These are phyloP conservation scores for Eugnorisma glareosa DNA, from an alignment of 2,888 invertebrate species.

Conservation along the genomic window DNA sequence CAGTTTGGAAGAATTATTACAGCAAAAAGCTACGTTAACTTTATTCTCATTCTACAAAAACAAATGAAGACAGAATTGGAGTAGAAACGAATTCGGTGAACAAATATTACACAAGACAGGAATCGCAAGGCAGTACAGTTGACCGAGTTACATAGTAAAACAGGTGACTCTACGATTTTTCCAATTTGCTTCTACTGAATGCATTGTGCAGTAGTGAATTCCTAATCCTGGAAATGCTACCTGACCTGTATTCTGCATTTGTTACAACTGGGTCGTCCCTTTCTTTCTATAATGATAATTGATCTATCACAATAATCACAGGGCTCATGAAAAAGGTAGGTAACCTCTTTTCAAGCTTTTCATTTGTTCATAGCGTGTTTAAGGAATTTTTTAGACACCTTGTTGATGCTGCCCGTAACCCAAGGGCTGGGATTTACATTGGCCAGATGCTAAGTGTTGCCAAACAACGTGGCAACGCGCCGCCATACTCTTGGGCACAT, in stretches of 20 bases:
- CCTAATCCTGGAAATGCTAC: background rate
- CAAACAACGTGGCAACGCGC: too few species aligned
- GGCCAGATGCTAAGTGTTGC: too few species aligned
- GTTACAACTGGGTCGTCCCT: background rate
- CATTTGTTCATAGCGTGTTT: background rate
- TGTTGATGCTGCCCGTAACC: too few species aligned
- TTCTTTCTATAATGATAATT: background rate
- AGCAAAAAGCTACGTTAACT: conserved; percentile 6
- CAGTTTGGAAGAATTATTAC: background rate
- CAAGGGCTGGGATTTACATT: too few species aligned
- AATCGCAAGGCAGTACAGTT: conserved; percentile 15
- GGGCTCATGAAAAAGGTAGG: background rate
- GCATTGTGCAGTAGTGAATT: background rate
- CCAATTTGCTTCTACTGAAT: background rate
- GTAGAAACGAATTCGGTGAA: conserved; percentile 11
- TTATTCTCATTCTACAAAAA: background rate
- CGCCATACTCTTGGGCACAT: too few species aligned
- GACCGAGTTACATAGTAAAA: conserved; percentile 30
- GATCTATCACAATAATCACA: background rate
- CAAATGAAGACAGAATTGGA: conserved; percentile 36
- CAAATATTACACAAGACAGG: conserved; percentile 9
- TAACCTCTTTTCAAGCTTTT: background rate
- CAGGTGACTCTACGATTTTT: background rate
- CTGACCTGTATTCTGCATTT: background rate
- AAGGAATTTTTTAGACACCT: background rate